Base-by-base conservation (phyloP, 2,888 invertebrate genomes). In the Ypsolopha scabrella region DNA sequence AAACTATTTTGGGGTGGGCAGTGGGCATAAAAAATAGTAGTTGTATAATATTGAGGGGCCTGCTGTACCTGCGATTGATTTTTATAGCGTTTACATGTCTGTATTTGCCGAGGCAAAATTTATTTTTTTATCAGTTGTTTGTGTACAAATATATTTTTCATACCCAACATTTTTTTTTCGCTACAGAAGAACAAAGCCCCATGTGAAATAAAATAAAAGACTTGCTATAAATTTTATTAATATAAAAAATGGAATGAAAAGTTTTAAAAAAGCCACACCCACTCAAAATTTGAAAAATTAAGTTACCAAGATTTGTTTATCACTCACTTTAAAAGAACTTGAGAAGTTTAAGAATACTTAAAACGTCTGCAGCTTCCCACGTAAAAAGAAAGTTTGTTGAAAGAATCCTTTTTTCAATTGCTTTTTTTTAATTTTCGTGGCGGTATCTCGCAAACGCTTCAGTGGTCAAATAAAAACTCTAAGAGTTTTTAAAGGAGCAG, bases 401-500 rank as follows among this genome's bases (percentile, higher is more conserved):
- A 57, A 64, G 57, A 70, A 68, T 71, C 60, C 65, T 60, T 60
- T 74, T 75, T 75, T 75, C 68, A 68, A 60, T 64, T 62, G 58
- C 54, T 67, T 67, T 77, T 77, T 79, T 83, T 83, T 78, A 82
- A 85, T 82, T 85, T 85, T 77, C 81, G 37, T 41, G 11, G 49
- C 45, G 86, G 80, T 86, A 86, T 86, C 86, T 85, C 66, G 75
- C 75, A 80, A 82, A 86, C 81, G 86, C 86, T 86, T 85, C 86
- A 86, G 85, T 82, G 86, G 86, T 85, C 86, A 85, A 85, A 86
- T 85, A 85, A 85, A 85, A 86, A 85, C 83, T 83, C 82, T 75
- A 80, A 73, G 78, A 83, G 81, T 79, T 81, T 66, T 9, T 76
- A 72, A 69, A 68, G 58, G 79, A 78, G 65, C 65, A 76, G 24